These are phyloP conservation scores for Amphimallon solstitiale DNA, from an alignment of 2,888 invertebrate species.

Conservation along the genomic window DNA sequence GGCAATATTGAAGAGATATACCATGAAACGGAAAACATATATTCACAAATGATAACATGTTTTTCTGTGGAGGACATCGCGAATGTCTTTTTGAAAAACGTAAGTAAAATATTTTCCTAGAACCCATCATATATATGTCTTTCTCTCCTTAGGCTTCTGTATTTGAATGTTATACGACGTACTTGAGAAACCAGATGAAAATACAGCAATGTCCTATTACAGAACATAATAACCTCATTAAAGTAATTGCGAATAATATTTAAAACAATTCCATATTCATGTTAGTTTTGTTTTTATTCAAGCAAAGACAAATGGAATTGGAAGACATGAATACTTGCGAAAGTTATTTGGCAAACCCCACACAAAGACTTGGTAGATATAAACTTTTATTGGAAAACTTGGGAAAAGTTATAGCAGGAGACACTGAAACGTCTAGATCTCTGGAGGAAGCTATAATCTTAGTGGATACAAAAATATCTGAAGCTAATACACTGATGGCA, in stretches of 20 bases:
- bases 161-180: not conserved
- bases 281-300: slow-evolving; percentile 33
- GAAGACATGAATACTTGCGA: slow-evolving; percentile 48
- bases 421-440: slow-evolving; percentile 46
- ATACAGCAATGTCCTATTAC: too few species aligned
- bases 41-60: slow-evolving; percentile 48
- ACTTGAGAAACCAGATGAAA: not conserved
- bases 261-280: not conserved
- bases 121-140: too few species aligned
- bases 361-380: slow-evolving; percentile 57
- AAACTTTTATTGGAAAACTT: slow-evolving; percentile 54
- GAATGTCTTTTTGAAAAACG: slow-evolving; percentile 51
- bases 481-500: slow-evolving; percentile 58
- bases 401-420: not conserved
- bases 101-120: slow-evolving; percentile 43
- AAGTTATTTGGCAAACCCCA: slow-evolving; percentile 55
- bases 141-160: too few species aligned
- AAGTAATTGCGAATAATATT: too few species aligned
- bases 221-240: too few species aligned
- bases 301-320: slow-evolving; percentile 62
- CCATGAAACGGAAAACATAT: slow-evolving; percentile 48
- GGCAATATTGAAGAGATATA: slow-evolving; percentile 54
- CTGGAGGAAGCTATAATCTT: slow-evolving; percentile 51
- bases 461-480: slow-evolving; percentile 54
- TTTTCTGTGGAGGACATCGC: slow-evolving; percentile 48